Conservation (phyloP, 2,797 vertebrate species). For the Malurus splendens region DNA sequence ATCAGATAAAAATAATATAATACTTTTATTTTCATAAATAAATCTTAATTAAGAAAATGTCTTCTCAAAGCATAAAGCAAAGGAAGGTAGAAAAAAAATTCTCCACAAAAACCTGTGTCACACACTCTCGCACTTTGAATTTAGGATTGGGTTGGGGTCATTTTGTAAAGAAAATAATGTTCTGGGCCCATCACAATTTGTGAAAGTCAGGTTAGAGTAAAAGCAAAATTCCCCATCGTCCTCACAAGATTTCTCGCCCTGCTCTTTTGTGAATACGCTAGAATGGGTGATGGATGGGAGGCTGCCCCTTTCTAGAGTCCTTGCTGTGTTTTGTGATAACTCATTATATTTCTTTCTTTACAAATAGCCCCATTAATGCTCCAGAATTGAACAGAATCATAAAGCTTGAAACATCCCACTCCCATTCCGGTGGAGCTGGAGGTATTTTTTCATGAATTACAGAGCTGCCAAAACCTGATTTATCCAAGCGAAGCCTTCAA, state of each 20-base stretch:
- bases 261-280: slow-evolving; percentile 66
- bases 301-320: slow-evolving; percentile 68
- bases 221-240: slow-evolving; percentile 60
- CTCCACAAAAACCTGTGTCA: not conserved
- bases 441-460: slow-evolving; percentile 70
- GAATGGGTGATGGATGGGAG: slow-evolving; percentile 74
- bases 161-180: slow-evolving; percentile 62
- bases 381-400: slow-evolving; percentile 69
- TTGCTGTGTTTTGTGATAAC: slow-evolving; percentile 78
- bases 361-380: slow-evolving; percentile 77
- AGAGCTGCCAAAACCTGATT: slow-evolving; percentile 59
- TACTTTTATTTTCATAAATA: slow-evolving; percentile 41
- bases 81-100: not conserved
- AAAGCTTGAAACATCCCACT: slow-evolving; percentile 70
- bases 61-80: not conserved
- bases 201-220: slow-evolving; percentile 52
- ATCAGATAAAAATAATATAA: slow-evolving; percentile 37
- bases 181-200: slow-evolving; percentile 11
- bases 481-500: slow-evolving; percentile 57
- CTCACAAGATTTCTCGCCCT: slow-evolving; percentile 63
- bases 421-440: slow-evolving; percentile 36
- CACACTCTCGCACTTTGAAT: not conserved
- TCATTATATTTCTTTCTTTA: slow-evolving; percentile 81
- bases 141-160: slow-evolving; percentile 7
- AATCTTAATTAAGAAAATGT: slow-evolving; percentile 52